Percentiles rank a stretch among this genome's conserved stretches.
Evolutionary conservation across 2,797 vertebrate genomes (phyloP).

Genomic region (Periparus ater): DNA sequence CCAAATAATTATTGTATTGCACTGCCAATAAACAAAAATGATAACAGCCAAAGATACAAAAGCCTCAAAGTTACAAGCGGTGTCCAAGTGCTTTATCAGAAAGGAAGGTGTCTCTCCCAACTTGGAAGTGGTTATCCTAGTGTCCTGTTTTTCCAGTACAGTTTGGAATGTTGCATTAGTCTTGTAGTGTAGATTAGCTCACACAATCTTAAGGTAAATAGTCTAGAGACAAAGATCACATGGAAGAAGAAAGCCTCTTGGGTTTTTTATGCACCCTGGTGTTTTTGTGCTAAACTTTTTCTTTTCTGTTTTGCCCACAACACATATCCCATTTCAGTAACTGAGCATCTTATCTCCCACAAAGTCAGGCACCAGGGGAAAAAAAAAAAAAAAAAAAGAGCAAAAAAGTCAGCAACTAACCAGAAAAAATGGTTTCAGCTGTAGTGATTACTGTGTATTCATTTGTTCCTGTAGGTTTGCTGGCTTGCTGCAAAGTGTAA

Average conservation of each 20-base stretch:
- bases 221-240: neutral
- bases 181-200: slow-evolving; percentile 7
- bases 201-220: slow-evolving; percentile 20
- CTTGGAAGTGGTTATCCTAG: slow-evolving; percentile 39
- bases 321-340: neutral
- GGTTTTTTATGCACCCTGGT: neutral
- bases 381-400: neutral
- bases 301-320: neutral
- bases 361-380: neutral
- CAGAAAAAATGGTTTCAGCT: neutral
- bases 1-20: neutral
- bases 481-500: neutral
- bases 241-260: neutral
- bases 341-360: neutral
- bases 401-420: neutral
- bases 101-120: neutral
- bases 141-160: slow-evolving; percentile 33
- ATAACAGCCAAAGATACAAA: neutral
- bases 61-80: neutral
- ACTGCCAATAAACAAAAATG: neutral
- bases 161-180: slow-evolving; percentile 36
- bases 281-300: neutral
- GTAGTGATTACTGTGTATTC: neutral
- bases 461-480: neutral
- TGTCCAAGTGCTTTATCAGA: slow-evolving; percentile 38